A percentile compares a stretch with the other conserved stretches of the same genome.
phyloP scores from a whole-genome alignment of 2,888 invertebrate genomes.

The Machimus rusticus region DNA sequence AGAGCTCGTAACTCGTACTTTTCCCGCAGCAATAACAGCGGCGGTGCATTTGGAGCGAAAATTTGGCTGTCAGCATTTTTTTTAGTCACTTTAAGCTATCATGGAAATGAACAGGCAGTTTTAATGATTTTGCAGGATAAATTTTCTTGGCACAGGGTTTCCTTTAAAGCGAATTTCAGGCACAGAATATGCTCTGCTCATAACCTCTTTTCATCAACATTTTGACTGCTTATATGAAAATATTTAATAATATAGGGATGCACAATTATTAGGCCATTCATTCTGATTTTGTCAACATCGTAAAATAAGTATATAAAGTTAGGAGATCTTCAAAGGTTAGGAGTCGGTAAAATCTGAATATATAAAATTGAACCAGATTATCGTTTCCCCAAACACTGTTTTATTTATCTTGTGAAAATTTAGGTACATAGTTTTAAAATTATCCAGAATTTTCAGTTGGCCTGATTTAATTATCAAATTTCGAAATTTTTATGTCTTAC shows the following conservation, averaged over 20 bases:
- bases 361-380: no score
- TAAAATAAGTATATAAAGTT: no score
- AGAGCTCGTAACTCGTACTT: not conserved
- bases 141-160: not conserved
- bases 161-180: not conserved
- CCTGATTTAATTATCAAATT: no score
- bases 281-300: not conserved
- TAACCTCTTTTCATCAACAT: not conserved
- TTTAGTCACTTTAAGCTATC: not conserved
- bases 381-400: no score
- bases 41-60: not conserved
- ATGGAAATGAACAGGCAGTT: not conserved
- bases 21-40: not conserved
- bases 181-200: not conserved
- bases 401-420: no score
- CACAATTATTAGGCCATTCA: not conserved
- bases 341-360: no score
- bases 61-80: not conserved
- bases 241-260: not conserved
- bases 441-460: no score
- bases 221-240: not conserved
- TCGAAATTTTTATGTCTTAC: no score
- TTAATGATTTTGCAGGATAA: not conserved
- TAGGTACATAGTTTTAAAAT: no score
- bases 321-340: no score